Evolutionary conservation across 2,113 vertebrate species (phyloP), one percentile per base, ranked within the genome.

Genomic region (Neolamprologus kungweensis): DNA sequence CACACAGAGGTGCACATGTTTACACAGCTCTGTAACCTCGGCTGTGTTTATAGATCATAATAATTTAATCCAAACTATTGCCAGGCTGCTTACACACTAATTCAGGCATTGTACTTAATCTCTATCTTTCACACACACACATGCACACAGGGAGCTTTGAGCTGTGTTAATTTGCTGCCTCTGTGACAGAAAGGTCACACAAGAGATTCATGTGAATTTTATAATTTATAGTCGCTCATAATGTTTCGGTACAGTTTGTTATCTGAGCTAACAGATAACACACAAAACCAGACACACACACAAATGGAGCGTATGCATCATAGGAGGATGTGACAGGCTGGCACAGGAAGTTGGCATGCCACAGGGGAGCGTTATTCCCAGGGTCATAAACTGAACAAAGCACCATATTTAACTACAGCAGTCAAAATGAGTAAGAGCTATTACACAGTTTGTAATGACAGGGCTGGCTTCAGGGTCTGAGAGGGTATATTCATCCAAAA

Each of bases 261-360:
- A 33, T 37, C 73, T 28, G 17, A 75, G 37, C 79, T 37, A 85
- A 51, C 7, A 12, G 26, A 10, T 13, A 35, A 35, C 6, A 63
- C 58, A 31, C 26, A 19, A 2, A 60, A 11, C 17, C 17, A 53
- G 7, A 57, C 4, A 4, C 26, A 42, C 23, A 60, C 28, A 57
- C 4, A 7, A 1, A 85, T 7, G 2, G 14, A 51, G 26, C n/a
- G 4, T 19, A 40, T 37, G 55, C 31, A 13, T 63, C 47, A 71
- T 26, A 79, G 35, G 37, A 89, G 90, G 87, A 92, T 82, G 51
- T 89, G 78, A 75, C 31, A 42, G 6, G 31, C 40, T 31, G 84
- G 35, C n/a, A 81, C 87, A 91, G 91, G 91, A 93, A 90, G 85
- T 47, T 1, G n/a, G 23, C 1, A 13, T 80, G 21, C 63, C 81